phyloP scores from a whole-genome alignment of 1,140 invertebrate genomes.

The Paraescarpia echinospica region DNA sequence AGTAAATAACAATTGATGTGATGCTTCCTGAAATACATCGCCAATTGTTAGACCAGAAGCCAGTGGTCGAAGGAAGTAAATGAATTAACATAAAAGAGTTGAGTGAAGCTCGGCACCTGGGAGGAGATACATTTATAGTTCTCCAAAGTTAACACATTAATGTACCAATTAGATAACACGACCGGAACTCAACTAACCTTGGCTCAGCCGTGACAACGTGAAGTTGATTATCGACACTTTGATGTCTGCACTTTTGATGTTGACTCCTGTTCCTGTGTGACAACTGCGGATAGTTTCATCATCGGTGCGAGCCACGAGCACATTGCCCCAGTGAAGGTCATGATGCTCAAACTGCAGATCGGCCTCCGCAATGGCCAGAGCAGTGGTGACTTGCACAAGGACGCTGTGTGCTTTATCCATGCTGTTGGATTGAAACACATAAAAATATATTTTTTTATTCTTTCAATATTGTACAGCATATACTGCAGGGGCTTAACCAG shows the following conservation, averaged over 20 bases:
- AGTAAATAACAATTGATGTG: no score
- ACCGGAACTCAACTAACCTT: constrained; percentile 17
- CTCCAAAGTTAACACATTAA: no score
- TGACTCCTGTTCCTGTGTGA: constrained; percentile 60
- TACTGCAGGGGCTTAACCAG: no score
- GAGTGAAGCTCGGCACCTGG: no score
- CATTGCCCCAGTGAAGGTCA: constrained; percentile 90
- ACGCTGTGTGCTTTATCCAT: constrained; percentile 38
- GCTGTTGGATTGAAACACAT: constrained; percentile 25
- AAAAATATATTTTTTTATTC: no score
- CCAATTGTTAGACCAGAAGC: no score
- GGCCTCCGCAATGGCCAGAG: constrained; percentile 80
- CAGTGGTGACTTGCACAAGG: constrained; percentile 54
- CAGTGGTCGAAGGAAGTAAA: no score
- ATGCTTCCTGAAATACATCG: no score
- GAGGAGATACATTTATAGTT: background rate
- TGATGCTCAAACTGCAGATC: constrained; percentile 87
- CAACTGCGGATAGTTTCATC: constrained; percentile 59
- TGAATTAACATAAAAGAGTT: no score
- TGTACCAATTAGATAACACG: background rate
- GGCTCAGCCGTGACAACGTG: constrained; percentile 77
- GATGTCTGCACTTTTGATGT: constrained; percentile 62
- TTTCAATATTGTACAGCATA: no score
- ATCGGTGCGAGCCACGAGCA: constrained; percentile 71
- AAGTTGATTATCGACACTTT: constrained; percentile 86